phyloP scores from a whole-genome alignment of 2,888 invertebrate species.

The Alloscopus bannaensis region DNA sequence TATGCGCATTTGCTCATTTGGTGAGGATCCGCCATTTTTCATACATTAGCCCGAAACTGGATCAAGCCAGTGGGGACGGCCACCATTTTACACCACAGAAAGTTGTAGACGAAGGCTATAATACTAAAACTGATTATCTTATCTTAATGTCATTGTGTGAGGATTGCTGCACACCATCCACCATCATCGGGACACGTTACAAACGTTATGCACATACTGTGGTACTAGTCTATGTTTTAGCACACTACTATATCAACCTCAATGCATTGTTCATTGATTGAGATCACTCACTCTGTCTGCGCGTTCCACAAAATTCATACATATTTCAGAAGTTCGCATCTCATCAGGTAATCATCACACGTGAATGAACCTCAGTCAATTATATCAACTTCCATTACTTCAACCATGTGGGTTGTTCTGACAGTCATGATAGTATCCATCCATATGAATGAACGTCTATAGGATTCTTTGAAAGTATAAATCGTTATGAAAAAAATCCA shows the following conservation, averaged over 20 bases:
- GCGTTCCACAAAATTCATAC: slow-evolving; percentile 6
- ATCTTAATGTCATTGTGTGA: slow-evolving; percentile 22
- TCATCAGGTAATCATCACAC: slow-evolving; percentile 8
- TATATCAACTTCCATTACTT: background rate
- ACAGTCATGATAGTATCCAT: too few species aligned
- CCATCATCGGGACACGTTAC: too few species aligned
- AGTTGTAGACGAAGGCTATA: background rate
- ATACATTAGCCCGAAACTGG: slow-evolving; percentile 26
- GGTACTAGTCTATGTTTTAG: too few species aligned
- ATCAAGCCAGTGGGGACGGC: slow-evolving; percentile 19
- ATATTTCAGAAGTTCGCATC: slow-evolving; percentile 14
- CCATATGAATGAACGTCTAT: background rate
- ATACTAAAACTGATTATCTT: background rate
- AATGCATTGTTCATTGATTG: too few species aligned
- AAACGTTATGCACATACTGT: too few species aligned
- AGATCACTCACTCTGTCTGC: too few species aligned
- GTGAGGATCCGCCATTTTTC: slow-evolving; percentile 20
- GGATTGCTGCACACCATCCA: too few species aligned
- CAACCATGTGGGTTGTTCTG: too few species aligned
- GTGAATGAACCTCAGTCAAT: slow-evolving; percentile 13
- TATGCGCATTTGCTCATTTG: background rate
- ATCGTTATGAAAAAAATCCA: background rate
- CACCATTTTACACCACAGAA: slow-evolving; percentile 5
- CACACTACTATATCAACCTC: too few species aligned
- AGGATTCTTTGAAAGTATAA: background rate